These are phyloP conservation scores for Morpho achilles DNA, from an alignment of 2,888 invertebrate genomes.

Conservation along the genomic window DNA sequence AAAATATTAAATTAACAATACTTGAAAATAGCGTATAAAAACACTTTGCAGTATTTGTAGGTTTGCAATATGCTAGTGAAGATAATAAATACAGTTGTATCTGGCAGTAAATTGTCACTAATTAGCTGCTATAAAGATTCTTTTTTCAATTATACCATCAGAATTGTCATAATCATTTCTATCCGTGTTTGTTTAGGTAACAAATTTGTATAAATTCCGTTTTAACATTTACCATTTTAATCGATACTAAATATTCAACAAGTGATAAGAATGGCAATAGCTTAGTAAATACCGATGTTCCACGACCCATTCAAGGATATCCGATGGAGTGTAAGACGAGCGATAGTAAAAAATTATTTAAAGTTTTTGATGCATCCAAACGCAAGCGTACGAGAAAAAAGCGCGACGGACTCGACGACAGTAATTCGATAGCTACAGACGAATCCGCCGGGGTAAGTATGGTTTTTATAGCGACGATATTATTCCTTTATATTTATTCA, in stretches of 20 bases:
- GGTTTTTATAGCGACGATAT: too few species aligned
- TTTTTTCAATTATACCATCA: slow-evolving; percentile 49
- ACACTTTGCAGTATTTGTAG: too few species aligned
- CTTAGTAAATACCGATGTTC: slow-evolving; percentile 45
- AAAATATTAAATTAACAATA: too few species aligned
- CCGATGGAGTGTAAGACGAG: slow-evolving; percentile 64
- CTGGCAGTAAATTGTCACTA: slow-evolving; percentile 17
- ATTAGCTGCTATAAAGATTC: slow-evolving; percentile 32
- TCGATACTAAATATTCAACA: slow-evolving; percentile 27
- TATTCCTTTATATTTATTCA: too few species aligned
- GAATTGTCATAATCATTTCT: slow-evolving; percentile 41
- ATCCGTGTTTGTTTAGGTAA: slow-evolving; percentile 51
- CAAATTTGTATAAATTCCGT: slow-evolving; percentile 41
- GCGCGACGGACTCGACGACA: slow-evolving; percentile 48
- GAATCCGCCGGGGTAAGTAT: slow-evolving; percentile 63
- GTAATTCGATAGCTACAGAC: slow-evolving; percentile 52
- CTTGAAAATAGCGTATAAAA: too few species aligned
- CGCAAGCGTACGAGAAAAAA: slow-evolving; percentile 52
- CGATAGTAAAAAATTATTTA: slow-evolving; percentile 67
- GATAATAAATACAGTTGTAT: not conserved
- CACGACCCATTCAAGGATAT: slow-evolving; percentile 44
- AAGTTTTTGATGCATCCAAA: slow-evolving; percentile 65
- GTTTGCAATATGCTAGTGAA: not conserved
- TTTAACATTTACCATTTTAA: slow-evolving; percentile 35
- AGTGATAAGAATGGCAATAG: slow-evolving; percentile 43